Conservation (phyloP, 2,113 vertebrate species). For the Saguinus imperator region DNA sequence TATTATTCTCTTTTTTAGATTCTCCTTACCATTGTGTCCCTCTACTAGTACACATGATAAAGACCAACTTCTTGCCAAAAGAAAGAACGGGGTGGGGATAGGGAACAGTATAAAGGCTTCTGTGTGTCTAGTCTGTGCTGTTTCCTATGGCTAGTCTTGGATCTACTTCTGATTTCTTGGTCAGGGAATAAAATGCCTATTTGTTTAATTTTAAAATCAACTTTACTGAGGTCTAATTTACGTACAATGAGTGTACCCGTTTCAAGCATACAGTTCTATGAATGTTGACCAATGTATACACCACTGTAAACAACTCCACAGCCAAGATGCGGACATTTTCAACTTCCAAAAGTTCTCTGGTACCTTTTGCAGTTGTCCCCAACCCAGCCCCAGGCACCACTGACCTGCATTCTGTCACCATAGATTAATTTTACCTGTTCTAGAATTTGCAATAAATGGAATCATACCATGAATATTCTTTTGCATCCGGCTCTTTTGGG, state of each 20-base stretch:
- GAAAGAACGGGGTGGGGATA: background rate
- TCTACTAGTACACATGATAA: slow-evolving; percentile 13
- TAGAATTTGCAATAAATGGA: background rate
- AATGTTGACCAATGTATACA: background rate
- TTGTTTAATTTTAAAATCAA: slow-evolving; percentile 32
- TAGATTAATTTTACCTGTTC: background rate
- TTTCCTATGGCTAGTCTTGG: background rate
- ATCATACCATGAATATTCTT: background rate
- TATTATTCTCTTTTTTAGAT: slow-evolving; percentile 40
- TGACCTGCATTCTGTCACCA: background rate
- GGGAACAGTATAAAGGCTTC: background rate
- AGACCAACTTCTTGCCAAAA: slow-evolving; percentile 26
- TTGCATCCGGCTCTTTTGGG: background rate
- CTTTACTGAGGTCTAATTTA: background rate
- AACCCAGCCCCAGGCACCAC: background rate
- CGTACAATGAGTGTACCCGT: background rate
- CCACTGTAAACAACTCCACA: background rate
- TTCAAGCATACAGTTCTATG: background rate
- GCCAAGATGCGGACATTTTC: background rate
- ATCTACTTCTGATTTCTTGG: slow-evolving; percentile 1
- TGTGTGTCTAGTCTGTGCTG: background rate
- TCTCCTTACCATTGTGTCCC: background rate
- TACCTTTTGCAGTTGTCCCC: background rate
- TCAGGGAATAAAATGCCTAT: slow-evolving; percentile 19
- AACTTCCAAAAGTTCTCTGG: background rate